phyloP scores from a whole-genome alignment of 2,888 invertebrate genomes.

The Ochlodes sylvanus region DNA sequence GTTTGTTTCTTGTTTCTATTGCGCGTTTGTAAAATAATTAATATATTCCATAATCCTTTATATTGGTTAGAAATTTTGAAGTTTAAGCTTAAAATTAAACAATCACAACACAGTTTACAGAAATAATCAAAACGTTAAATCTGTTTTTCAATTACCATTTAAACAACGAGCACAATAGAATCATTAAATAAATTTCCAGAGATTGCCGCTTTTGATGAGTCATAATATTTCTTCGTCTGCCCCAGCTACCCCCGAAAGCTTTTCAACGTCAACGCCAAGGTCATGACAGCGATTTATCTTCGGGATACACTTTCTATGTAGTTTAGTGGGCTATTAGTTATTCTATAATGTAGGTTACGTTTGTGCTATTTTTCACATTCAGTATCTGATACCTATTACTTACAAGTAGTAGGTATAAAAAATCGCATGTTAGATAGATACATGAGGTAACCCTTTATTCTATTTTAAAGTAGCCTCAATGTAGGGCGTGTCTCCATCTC shows the following conservation, averaged over 20 bases:
- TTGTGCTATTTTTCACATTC: background rate
- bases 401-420: too few relatives aligned
- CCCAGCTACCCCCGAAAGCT: constrained; percentile 7
- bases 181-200: background rate
- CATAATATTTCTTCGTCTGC: constrained; percentile 23
- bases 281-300: constrained; percentile 29
- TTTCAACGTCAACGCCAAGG: constrained; percentile 21
- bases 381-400: background rate
- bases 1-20: too few relatives aligned
- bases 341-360: constrained; percentile 4
- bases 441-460: too few relatives aligned
- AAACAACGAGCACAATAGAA: background rate
- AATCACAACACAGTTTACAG: background rate
- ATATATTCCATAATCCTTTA: too few relatives aligned
- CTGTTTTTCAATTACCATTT: background rate
- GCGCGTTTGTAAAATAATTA: too few relatives aligned
- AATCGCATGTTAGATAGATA: too few relatives aligned
- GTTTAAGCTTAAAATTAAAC: too few relatives aligned
- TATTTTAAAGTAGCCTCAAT: too few relatives aligned
- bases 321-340: constrained; percentile 10
- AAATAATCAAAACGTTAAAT: background rate
- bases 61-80: too few relatives aligned
- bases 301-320: constrained; percentile 8
- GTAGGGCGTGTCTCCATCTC: too few relatives aligned
- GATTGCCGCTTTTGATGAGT: constrained; percentile 13